Percentiles rank a stretch among this genome's conserved stretches.
phyloP scores from a whole-genome alignment of 2,888 invertebrate genomes.

The Melanophora roralis region DNA sequence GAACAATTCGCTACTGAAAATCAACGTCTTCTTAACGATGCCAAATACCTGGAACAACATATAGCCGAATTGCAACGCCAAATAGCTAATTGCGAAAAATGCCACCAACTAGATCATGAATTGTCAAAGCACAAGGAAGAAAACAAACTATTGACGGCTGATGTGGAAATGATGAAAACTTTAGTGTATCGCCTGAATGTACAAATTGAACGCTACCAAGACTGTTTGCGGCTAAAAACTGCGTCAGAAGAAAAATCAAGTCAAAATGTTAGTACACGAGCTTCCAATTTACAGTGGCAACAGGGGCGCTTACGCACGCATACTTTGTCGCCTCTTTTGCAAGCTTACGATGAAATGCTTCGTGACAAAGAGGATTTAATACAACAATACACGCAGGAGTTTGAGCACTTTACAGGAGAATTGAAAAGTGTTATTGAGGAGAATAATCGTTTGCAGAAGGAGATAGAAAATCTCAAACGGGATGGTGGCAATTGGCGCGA shows the following conservation, averaged over 20 bases:
- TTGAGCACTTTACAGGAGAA: constrained; percentile 84
- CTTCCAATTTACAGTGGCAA: constrained; percentile 63
- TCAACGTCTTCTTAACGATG: constrained; percentile 79
- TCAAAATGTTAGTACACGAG: constrained; percentile 29
- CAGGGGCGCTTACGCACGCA: constrained; percentile 68
- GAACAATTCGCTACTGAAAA: constrained; percentile 82
- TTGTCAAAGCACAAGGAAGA: constrained; percentile 73
- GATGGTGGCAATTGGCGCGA: constrained; percentile 76
- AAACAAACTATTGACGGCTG: constrained; percentile 81
- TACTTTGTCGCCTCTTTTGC: constrained; percentile 82
- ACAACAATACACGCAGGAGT: constrained; percentile 83
- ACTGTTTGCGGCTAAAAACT: constrained; percentile 79
- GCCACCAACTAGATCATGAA: constrained; percentile 70
- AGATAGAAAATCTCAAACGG: constrained; percentile 78
- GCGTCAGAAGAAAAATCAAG: constrained; percentile 45
- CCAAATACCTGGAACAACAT: constrained; percentile 79
- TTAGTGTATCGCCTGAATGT: constrained; percentile 87
- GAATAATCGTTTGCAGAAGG: constrained; percentile 81
- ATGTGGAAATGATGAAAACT: constrained; percentile 86
- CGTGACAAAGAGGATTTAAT: constrained; percentile 86
- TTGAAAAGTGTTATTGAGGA: constrained; percentile 84
- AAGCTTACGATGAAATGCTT: constrained; percentile 88
- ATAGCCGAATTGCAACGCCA: constrained; percentile 78
- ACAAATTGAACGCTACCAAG: constrained; percentile 87
- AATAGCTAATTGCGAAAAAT: constrained; percentile 73